Base-by-base conservation (phyloP, 2,888 invertebrate species). In the Cylloceria caligata region DNA sequence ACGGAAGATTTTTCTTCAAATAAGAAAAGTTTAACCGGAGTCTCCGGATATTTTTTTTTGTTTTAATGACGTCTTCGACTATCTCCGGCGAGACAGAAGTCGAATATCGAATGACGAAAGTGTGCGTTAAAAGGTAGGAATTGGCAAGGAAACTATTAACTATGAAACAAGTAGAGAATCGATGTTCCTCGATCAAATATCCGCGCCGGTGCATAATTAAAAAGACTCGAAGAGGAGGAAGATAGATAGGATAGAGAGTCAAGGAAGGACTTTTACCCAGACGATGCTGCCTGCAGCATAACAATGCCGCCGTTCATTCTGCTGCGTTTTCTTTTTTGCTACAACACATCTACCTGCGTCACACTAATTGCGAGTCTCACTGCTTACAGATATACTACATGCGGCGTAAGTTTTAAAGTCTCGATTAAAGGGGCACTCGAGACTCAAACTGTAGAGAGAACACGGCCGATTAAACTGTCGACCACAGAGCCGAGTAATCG, bases 361-460 rank as follows among this genome's bases (percentile, higher is more conserved):
- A 69, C 60, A 72, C 39, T 76, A 60, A 75, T 67, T 34, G 74
- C 42, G 16, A 39, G 19, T 62, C 39, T 62, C 62, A 2, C 9
- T 9, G 16, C n/a, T 62, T 24, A 21, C 24, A 64, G 39, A 19
- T 39, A 64, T 24, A 21, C 3, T 5, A 30, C 16, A 21, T 4
- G 34, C 3, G 21, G 19, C 13, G 72, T 67, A 60, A 49, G 79
- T 42, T 75, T n/a, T 80, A 72, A 74, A 76, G 65, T 24, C 27
- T 19, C 83, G 76, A 83, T 83, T 83, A 81, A 83, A 76, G 80
- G 57, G 77, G 77, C 57, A 77, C 68, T 77, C 77, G 67, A 57
- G 11, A 42, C 30, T 49, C 21, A 39, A 7, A 30, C 36, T n/a
- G n/a, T n/a, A n/a, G n/a, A n/a, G n/a, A n/a, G n/a, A n/a, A n/a